These are phyloP conservation scores for Ciconia nigra DNA, from an alignment of 2,797 vertebrate genomes.

Conservation along the genomic window DNA sequence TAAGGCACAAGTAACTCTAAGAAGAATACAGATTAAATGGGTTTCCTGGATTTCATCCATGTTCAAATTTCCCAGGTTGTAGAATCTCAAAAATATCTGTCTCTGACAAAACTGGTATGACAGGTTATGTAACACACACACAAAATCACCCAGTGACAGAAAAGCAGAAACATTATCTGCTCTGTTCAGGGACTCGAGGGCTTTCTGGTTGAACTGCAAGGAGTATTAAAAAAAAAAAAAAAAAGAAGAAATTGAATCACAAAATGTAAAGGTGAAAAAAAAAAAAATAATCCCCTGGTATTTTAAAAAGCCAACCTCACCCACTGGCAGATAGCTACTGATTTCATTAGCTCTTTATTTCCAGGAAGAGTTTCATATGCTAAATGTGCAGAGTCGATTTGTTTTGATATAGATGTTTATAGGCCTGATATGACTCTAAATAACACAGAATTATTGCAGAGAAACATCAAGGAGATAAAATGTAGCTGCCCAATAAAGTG, in stretches of 20 bases:
- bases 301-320: not conserved
- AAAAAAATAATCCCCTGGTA: not conserved
- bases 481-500: not conserved
- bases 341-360: not conserved
- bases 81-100: constrained; percentile 6
- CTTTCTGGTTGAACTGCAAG: not conserved
- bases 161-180: constrained; percentile 10
- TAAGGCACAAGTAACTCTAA: not conserved
- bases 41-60: constrained; percentile 37
- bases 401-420: not conserved
- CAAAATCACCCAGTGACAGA: not conserved
- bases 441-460: not conserved
- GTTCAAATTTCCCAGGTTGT: constrained; percentile 19
- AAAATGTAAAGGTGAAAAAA: not conserved
- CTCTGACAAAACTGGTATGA: constrained; percentile 46
- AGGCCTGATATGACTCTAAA: not conserved
- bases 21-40: not conserved
- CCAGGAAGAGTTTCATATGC: not conserved
- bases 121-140: constrained; percentile 48
- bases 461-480: not conserved
- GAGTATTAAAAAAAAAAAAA: not conserved
- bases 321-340: not conserved
- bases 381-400: not conserved
- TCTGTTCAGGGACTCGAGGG: not conserved
- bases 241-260: not conserved